Conservation (phyloP, 2,113 vertebrate genomes). For the Passer domesticus region DNA sequence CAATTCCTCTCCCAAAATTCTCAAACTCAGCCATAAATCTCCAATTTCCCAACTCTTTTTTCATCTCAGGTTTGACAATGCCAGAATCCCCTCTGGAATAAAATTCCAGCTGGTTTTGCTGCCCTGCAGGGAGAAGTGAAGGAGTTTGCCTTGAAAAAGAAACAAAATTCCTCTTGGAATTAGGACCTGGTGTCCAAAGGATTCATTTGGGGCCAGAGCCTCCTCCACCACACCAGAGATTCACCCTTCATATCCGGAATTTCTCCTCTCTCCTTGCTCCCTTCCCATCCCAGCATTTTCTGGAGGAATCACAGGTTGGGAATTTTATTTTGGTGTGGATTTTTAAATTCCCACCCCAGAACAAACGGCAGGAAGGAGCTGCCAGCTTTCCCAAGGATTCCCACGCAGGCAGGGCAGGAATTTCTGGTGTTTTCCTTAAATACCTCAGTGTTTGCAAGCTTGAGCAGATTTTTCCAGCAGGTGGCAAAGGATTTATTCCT, state of each 20-base stretch:
- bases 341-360: background rate
- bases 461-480: background rate
- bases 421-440: conserved; percentile 5
- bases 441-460: background rate
- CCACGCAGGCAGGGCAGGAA: background rate
- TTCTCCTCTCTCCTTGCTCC: background rate
- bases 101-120: background rate
- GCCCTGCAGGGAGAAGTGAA: background rate
- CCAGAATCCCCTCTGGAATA: background rate
- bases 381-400: conserved; percentile 23
- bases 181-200: background rate
- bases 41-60: background rate
- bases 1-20: background rate
- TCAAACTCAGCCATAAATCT: background rate
- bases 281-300: background rate
- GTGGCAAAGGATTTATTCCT: background rate
- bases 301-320: background rate
- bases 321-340: background rate
- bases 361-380: background rate
- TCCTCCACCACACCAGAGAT: background rate
- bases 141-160: background rate
- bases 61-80: too few species aligned
- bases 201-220: background rate
- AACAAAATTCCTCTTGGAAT: background rate
- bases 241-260: background rate